Evolutionary conservation across 2,888 invertebrate species (phyloP).

Genomic region (Schizaphis graminum): DNA sequence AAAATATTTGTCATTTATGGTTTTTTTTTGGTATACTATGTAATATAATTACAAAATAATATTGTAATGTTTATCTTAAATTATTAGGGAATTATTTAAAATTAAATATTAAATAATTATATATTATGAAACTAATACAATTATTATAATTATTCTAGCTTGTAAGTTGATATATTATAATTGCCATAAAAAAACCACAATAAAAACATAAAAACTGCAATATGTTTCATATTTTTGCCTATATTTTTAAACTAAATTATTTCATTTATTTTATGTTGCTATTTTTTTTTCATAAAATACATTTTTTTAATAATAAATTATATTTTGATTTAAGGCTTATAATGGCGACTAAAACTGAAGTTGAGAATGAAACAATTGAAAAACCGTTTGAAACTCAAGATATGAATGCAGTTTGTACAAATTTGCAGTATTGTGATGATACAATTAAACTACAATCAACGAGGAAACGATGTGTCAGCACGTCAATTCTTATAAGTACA

Average conservation of each 20-base stretch:
- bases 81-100: too few species aligned
- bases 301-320: not conserved
- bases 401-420: conserved; percentile 48
- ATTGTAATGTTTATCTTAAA: too few species aligned
- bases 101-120: not conserved
- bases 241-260: not conserved
- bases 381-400: conserved; percentile 13
- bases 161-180: not conserved
- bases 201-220: too few species aligned
- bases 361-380: conserved; percentile 7
- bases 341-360: conserved; percentile 48
- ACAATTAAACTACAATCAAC: not conserved
- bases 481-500: conserved; percentile 40
- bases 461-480: conserved; percentile 56
- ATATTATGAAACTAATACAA: not conserved
- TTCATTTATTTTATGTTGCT: not conserved
- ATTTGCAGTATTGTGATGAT: conserved; percentile 33
- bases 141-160: not conserved
- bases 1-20: too few species aligned
- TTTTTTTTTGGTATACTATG: too few species aligned
- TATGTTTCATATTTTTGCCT: not conserved
- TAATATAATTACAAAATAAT: too few species aligned
- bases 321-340: conserved; percentile 49
- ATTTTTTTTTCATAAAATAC: not conserved
- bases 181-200: not conserved